Conservation (phyloP, 2,888 invertebrate species). For the Aspidiotus rigidus region DNA sequence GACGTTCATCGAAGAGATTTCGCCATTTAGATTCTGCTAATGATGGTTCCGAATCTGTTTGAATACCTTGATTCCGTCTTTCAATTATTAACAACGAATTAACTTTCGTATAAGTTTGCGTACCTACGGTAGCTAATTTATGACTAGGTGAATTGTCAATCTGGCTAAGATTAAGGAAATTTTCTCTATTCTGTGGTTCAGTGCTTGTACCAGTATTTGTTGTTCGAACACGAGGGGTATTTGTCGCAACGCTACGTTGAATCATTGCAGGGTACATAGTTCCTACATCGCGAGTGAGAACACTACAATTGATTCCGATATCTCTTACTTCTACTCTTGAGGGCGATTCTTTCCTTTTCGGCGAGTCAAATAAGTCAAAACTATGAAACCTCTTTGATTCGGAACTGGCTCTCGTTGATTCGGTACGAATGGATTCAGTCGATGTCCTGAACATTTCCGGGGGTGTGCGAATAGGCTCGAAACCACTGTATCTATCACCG, state of each 20-base stretch:
- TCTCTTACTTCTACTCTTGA: conserved; percentile 21
- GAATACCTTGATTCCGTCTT: conserved; percentile 37
- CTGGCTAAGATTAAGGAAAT: conserved; percentile 11
- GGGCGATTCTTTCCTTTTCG: background rate
- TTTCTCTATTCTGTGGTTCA: background rate
- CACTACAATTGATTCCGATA: conserved; percentile 56
- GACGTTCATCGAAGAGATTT: conserved; percentile 18
- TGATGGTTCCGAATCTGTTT: conserved; percentile 22
- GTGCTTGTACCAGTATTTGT: conserved; percentile 41
- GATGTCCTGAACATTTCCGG: conserved; percentile 4
- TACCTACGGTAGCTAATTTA: conserved; percentile 21
- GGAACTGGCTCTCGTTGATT: background rate
- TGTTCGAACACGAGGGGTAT: conserved; percentile 33
- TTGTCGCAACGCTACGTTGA: conserved; percentile 22
- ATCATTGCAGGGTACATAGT: conserved; percentile 40
- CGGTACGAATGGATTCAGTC: background rate
- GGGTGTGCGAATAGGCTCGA: background rate
- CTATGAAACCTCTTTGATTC: background rate
- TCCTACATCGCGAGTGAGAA: conserved; percentile 56
- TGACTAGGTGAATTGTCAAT: conserved; percentile 14
- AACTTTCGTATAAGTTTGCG: conserved; percentile 23
- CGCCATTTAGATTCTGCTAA: conserved; percentile 9
- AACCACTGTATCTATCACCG: conserved; percentile 15
- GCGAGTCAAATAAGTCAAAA: background rate
- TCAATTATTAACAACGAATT: conserved; percentile 30